phyloP scores from a whole-genome alignment of 2,888 invertebrate species.

The Ptychoptera contaminata region DNA sequence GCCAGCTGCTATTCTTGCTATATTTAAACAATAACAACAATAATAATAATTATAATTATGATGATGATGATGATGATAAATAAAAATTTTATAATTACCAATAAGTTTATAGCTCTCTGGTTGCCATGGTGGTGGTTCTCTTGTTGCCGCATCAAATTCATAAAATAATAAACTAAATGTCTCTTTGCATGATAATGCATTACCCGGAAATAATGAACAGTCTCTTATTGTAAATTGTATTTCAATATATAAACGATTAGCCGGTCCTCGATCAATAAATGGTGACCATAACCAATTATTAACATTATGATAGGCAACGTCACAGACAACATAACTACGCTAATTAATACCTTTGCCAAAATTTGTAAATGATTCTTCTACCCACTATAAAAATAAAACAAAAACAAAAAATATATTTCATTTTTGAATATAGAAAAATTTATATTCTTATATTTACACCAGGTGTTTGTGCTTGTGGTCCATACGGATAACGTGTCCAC shows the following conservation, averaged over 20 bases:
- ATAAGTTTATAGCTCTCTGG: slow-evolving; percentile 87
- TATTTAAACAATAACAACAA: too few species aligned
- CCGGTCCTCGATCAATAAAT: slow-evolving; percentile 81
- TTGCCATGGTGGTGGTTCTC: slow-evolving; percentile 89
- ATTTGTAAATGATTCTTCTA: slow-evolving; percentile 90
- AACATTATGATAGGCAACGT: slow-evolving; percentile 86
- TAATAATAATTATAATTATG: too few species aligned
- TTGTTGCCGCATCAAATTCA: slow-evolving; percentile 84
- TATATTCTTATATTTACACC: slow-evolving; percentile 34
- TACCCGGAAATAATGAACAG: slow-evolving; percentile 80
- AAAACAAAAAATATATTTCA: neutral
- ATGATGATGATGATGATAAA: too few species aligned
- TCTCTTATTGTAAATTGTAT: slow-evolving; percentile 94
- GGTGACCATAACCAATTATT: slow-evolving; percentile 99
- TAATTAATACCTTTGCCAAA: slow-evolving; percentile 91
- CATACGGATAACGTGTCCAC: slow-evolving; percentile 82
- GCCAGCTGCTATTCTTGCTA: slow-evolving; percentile 78
- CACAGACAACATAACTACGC: slow-evolving; percentile 93
- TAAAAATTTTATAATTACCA: too few species aligned
- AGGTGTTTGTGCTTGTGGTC: slow-evolving; percentile 77
- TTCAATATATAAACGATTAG: slow-evolving; percentile 91
- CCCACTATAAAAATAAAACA: slow-evolving; percentile 62
- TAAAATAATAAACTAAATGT: slow-evolving; percentile 91
- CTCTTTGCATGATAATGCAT: slow-evolving; percentile 89
- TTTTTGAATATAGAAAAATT: too few species aligned